Conservation (phyloP, 2,797 vertebrate genomes). For the Peromyscus attwateri region DNA sequence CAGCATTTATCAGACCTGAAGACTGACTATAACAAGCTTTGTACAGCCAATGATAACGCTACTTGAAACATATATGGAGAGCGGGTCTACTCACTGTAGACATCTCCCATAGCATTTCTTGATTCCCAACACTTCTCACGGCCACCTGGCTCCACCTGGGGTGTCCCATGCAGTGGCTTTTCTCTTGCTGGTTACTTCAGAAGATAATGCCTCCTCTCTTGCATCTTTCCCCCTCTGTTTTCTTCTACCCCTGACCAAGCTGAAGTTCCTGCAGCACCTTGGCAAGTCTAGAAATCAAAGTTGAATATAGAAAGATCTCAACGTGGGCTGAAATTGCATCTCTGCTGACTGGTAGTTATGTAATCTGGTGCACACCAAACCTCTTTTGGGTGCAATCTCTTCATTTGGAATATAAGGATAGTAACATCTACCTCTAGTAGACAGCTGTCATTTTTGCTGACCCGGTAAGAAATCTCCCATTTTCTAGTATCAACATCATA, state of each 20-base stretch:
- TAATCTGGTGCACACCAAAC: not conserved
- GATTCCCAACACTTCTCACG: not conserved
- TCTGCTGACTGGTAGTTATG: not conserved
- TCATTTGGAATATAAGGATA: not conserved
- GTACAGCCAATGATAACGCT: not conserved
- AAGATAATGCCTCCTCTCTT: not conserved
- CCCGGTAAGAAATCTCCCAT: not conserved
- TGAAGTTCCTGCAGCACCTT: not conserved
- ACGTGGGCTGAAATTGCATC: not conserved
- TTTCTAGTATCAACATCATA: not conserved
- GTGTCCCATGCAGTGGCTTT: not conserved
- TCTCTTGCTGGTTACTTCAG: not conserved
- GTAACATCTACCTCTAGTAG: not conserved
- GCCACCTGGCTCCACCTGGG: not conserved
- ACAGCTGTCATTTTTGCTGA: not conserved
- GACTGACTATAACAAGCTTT: not conserved
- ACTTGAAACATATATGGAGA: not conserved
- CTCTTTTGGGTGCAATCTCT: not conserved
- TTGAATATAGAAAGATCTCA: not conserved
- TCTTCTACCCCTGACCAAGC: not conserved
- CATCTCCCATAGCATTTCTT: not conserved
- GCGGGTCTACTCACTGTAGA: not conserved
- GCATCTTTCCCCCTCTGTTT: not conserved
- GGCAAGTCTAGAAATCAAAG: constrained; percentile 31
- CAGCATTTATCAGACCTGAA: not conserved